Percentiles rank a stretch among this genome's conserved stretches.
Conservation (phyloP, 2,797 vertebrate genomes). For the Toxotes lorentzi region DNA sequence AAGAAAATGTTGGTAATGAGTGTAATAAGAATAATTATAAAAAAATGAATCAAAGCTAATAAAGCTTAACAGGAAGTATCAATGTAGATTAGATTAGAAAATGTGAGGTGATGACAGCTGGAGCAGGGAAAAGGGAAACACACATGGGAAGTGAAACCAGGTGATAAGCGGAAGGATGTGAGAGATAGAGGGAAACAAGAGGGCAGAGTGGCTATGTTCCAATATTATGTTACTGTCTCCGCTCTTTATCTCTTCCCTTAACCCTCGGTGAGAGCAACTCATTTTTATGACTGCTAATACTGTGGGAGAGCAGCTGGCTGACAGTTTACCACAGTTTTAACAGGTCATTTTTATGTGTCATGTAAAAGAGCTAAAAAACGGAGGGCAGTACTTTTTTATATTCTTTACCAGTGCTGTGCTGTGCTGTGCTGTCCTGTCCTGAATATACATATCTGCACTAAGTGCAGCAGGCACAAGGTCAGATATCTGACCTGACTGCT, state of each 20-base stretch:
- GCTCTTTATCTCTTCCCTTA: slow-evolving; percentile 26
- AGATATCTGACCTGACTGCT: slow-evolving; percentile 14
- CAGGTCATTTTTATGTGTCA: slow-evolving; percentile 21
- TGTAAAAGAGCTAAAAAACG: slow-evolving; percentile 8
- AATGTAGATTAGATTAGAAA: slow-evolving; percentile 8
- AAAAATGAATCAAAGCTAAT: slow-evolving; percentile 25
- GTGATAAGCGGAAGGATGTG: slow-evolving; percentile 18
- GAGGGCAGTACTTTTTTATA: slow-evolving; percentile 9
- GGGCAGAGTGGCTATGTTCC: slow-evolving; percentile 20
- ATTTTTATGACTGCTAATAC: slow-evolving; percentile 28
- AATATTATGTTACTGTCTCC: slow-evolving; percentile 29
- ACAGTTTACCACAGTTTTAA: slow-evolving; percentile 41
- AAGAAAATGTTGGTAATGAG: slow-evolving; percentile 58
- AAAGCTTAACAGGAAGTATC: slow-evolving; percentile 20
- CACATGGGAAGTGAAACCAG: slow-evolving; percentile 40
- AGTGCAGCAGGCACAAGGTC: not conserved
- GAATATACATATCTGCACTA: not conserved
- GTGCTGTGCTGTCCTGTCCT: not conserved
- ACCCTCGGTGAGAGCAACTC: not conserved
- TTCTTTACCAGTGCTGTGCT: slow-evolving; percentile 5
- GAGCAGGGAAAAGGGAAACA: slow-evolving; percentile 42
- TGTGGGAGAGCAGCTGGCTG: slow-evolving; percentile 51
- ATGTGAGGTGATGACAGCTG: slow-evolving; percentile 35
- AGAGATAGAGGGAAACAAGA: slow-evolving; percentile 25
- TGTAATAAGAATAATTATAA: slow-evolving; percentile 53